Evolutionary conservation across 2,797 vertebrate species (phyloP).

Genomic region (Euthynnus affinis): DNA sequence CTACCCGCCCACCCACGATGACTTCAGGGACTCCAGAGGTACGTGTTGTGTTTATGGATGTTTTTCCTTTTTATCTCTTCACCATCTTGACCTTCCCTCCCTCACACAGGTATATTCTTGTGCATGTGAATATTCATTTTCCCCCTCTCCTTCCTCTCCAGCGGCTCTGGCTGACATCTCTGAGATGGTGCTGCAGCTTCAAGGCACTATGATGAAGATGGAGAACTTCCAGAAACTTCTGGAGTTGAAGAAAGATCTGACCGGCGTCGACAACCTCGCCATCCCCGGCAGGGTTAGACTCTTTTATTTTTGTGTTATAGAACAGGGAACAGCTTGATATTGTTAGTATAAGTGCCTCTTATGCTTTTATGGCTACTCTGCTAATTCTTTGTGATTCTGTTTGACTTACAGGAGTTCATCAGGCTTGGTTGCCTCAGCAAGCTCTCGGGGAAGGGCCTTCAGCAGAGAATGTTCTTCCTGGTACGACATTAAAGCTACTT

Average conservation of each 20-base stretch:
- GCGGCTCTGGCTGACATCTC: conserved; percentile 95
- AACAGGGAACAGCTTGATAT: background rate
- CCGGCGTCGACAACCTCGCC: conserved; percentile 92
- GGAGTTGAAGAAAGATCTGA: conserved; percentile 96
- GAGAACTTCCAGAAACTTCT: conserved; percentile 98
- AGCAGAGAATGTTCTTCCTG: conserved; percentile 99
- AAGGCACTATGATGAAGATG: conserved; percentile 96
- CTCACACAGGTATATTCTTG: too few species aligned
- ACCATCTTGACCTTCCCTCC: background rate
- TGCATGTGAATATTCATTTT: too few species aligned
- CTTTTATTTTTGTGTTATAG: background rate
- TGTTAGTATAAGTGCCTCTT: too few species aligned
- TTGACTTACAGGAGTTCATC: conserved; percentile 92
- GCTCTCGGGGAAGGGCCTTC: conserved; percentile 96
- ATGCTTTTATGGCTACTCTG: too few species aligned
- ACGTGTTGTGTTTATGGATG: background rate
- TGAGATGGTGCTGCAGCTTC: conserved; percentile 93
- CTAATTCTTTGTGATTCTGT: conserved; percentile 28
- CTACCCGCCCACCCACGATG: conserved; percentile 90
- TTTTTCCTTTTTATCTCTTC: too few species aligned
- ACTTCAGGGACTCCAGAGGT: conserved; percentile 97
- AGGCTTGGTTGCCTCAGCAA: conserved; percentile 96
- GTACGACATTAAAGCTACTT: conserved; percentile 75
- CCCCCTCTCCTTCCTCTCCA: conserved; percentile 54
- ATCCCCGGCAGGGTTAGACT: conserved; percentile 89